A percentile compares a stretch with the other conserved stretches of the same genome.
These are phyloP conservation scores for Conus betulinus DNA, from an alignment of 1,140 invertebrate species.

Conservation along the genomic window DNA sequence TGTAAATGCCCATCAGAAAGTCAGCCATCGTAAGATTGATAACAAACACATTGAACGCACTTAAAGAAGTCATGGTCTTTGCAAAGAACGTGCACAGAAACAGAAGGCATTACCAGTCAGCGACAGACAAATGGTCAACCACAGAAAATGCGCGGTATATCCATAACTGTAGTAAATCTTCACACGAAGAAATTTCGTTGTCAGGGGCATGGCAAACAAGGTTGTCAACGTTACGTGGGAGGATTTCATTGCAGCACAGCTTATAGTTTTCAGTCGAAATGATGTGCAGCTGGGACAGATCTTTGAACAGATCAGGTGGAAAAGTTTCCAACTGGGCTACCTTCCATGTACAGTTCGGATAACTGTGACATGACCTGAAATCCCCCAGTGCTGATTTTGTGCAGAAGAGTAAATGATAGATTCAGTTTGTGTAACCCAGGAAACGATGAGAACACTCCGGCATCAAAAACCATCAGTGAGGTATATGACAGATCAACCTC, in stretches of 20 bases:
- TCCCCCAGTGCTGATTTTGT: not conserved
- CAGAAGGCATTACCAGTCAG: constrained; percentile 49
- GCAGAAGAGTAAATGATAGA: not conserved
- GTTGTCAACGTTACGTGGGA: constrained; percentile 29
- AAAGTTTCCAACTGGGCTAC: not conserved
- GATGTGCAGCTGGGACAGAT: not conserved
- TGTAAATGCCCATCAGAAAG: no score
- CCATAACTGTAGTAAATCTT: constrained; percentile 43
- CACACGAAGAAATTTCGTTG: constrained; percentile 54
- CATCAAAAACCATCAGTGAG: constrained; percentile 2
- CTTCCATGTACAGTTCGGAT: not conserved
- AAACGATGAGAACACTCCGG: constrained; percentile 10
- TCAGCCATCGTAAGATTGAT: no score
- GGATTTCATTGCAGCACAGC: constrained; percentile 47
- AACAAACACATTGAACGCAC: no score
- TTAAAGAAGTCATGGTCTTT: not conserved
- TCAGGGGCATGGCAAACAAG: constrained; percentile 20
- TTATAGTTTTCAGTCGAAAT: constrained; percentile 42
- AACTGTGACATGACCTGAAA: not conserved
- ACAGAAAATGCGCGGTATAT: constrained; percentile 42
- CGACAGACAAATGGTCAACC: constrained; percentile 43
- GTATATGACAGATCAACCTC: not conserved
- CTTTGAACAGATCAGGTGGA: not conserved
- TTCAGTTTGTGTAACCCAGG: not conserved
- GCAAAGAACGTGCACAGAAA: constrained; percentile 29